A percentile compares a stretch with the other conserved stretches of the same genome.
These are phyloP conservation scores for Cebidichthys violaceus DNA, from an alignment of 2,113 vertebrate species.

Conservation along the genomic window DNA sequence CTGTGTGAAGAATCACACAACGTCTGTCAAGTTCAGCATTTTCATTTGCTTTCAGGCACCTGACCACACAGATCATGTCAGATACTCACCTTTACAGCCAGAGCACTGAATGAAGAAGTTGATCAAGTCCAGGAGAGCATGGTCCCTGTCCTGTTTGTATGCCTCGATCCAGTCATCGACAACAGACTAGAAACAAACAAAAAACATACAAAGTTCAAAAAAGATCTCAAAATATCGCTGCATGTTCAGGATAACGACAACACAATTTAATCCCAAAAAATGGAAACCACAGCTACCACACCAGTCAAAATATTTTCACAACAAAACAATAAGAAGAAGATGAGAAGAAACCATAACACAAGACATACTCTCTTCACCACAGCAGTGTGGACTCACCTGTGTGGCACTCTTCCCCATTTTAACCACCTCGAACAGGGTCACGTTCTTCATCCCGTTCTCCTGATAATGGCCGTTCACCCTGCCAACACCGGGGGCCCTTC, in stretches of 20 bases:
- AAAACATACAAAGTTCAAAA: background rate
- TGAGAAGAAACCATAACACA: background rate
- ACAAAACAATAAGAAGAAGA: background rate
- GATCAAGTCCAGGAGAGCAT: slow-evolving; percentile 95
- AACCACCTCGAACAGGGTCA: slow-evolving; percentile 97
- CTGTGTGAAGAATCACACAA: slow-evolving; percentile 71
- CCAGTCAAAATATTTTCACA: background rate
- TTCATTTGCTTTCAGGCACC: background rate
- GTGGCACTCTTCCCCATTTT: slow-evolving; percentile 98
- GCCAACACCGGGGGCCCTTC: slow-evolving; percentile 82
- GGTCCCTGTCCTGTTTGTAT: slow-evolving; percentile 94
- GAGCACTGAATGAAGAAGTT: slow-evolving; percentile 99
- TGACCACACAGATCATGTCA: slow-evolving; percentile 23
- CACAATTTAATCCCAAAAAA: background rate
- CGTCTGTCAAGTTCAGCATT: background rate
- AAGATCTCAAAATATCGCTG: background rate
- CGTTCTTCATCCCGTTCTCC: slow-evolving; percentile 96
- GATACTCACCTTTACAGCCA: slow-evolving; percentile 93
- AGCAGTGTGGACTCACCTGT: slow-evolving; percentile 85
- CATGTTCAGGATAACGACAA: background rate
- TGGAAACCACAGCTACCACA: background rate
- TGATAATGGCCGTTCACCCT: slow-evolving; percentile 96
- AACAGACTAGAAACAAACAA: slow-evolving; percentile 86
- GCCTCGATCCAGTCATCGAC: slow-evolving; percentile 99
- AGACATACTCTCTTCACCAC: slow-evolving; percentile 7